Evolutionary conservation across 2,113 vertebrate species (phyloP), one percentile per base, ranked within the genome.

Genomic region (Etia nguti): DNA sequence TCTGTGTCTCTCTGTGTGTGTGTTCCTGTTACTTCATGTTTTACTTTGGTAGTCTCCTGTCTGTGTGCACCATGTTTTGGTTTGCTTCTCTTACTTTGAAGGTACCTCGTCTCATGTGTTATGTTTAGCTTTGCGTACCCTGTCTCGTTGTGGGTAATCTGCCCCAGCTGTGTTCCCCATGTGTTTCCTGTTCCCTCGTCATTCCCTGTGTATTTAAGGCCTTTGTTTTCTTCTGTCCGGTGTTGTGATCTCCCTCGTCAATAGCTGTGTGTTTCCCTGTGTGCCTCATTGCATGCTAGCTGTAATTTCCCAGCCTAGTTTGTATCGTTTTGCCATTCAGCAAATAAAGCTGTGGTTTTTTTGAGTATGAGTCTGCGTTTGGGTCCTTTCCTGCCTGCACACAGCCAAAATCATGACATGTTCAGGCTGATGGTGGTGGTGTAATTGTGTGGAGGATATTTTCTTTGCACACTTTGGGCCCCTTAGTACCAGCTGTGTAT

Each of bases 261-360:
- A 59, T 1, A 0, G 13, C 26, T 59, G 15, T 31, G 56, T 0
- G 8, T 0, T 16, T 1, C 0, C 1, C 15, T 18, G 9, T 59
- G 26, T 59, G 3, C 56, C 4, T 2, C 8, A 59, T 18, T 59
- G 8, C 31, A 26, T 31, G 56, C 15, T 59, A 31, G 26, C 26
- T 59, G 16, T 59, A 31, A 18, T 59, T 59, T 16, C 26, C 56
- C 26, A 57, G 24, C 5, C 24, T 59, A 16, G 55, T 57, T 57
- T 26, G 24, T 59, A 1, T 0, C 29, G 8, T 59, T 59, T 59
- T 59, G 26, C 15, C 56, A 59, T 59, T 59, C 0, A 31, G 26
- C 4, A 31, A 59, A 18, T 59, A 4, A 59, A 16, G 56, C 56
- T 18, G 4, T 31, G 8, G 8, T 6, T 31, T 31, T 2, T 59